A percentile compares a stretch with the other conserved stretches of the same genome.
Conservation (phyloP, 2,888 invertebrate genomes). For the Melangyna quadrimaculata region DNA sequence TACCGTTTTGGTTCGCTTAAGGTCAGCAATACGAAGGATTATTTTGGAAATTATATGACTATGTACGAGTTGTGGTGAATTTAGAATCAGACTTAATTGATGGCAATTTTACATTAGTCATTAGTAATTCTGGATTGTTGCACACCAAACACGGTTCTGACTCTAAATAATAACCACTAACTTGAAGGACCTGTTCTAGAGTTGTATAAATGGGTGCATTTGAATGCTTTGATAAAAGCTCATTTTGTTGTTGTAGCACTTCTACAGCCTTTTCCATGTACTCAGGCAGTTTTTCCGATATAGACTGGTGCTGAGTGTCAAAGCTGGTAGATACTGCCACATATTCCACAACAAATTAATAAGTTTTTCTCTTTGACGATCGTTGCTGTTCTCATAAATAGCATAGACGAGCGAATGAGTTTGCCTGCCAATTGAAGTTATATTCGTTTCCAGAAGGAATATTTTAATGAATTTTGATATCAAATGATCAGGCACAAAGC, state of each 20-base stretch:
- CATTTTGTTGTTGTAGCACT: conserved; percentile 93
- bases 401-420: conserved; percentile 93
- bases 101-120: conserved; percentile 94
- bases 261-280: conserved; percentile 94
- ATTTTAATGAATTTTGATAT: conserved; percentile 89
- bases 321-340: conserved; percentile 94
- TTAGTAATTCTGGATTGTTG: conserved; percentile 97
- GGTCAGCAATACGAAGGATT: conserved; percentile 94
- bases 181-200: conserved; percentile 95
- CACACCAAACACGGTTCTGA: conserved; percentile 98
- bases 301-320: conserved; percentile 91
- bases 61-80: conserved; percentile 97
- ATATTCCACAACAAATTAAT: conserved; percentile 93
- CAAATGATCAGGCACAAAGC: conserved; percentile 82
- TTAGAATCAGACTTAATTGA: conserved; percentile 97
- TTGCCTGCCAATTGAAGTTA: conserved; percentile 96
- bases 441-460: conserved; percentile 96
- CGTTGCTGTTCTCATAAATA: conserved; percentile 91
- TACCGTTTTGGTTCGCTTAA: conserved; percentile 98
- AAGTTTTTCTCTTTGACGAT: conserved; percentile 89
- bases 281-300: conserved; percentile 85
- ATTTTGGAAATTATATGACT: conserved; percentile 98
- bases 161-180: conserved; percentile 97
- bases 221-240: conserved; percentile 93
- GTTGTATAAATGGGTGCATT: conserved; percentile 96